Evolutionary conservation across 1,140 invertebrate genomes (phyloP), one percentile per base, ranked within the genome.

Genomic region (Dendroctonus valens): DNA sequence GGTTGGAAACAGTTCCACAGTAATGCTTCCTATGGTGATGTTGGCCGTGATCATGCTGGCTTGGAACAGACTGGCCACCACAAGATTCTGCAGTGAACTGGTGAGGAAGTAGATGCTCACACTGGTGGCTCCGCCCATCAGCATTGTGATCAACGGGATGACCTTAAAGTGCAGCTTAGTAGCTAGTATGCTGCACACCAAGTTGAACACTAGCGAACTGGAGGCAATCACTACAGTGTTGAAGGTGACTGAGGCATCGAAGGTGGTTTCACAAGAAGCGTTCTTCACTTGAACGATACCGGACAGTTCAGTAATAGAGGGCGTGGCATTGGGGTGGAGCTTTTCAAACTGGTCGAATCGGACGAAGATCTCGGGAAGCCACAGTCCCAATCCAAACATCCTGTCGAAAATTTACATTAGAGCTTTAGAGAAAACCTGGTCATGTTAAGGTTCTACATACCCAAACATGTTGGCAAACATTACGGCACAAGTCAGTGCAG

Each of bases 391-490:
- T 3, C 87, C 88, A 59, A 87, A 89, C 64, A 87, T 87, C 5
- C 88, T 89, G 38, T 9, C 42, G 5, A 54, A 61, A 64, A 63
- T 39, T 41, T 26, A 0, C 15, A 40, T 39, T 6, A 40, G 5
- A 44, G 62, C 42, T 66, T 8, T 46, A 65, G 60, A 12, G n/a
- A 52, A 58, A 50, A 6, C 1, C 51, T 38, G 14, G 8, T n/a
- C 38, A 41, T 8, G 39, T 55, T 55, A 55, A 5, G 9, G 55
- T 7, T 5, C 26, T 41, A 81, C 81, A 83, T 75, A 88, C 87
- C 86, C 86, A 73, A 86, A 86, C 85, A 88, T 87, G 69, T 87
- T 88, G 3, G 82, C 79, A 69, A 87, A 87, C 76, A 85, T 86
- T 4, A 87, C 82, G 14, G 80, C 79, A 61, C 84, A 80, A 46